A percentile compares a stretch with the other conserved stretches of the same genome.
phyloP scores from a whole-genome alignment of 2,797 vertebrate species.

The Mus caroli region DNA sequence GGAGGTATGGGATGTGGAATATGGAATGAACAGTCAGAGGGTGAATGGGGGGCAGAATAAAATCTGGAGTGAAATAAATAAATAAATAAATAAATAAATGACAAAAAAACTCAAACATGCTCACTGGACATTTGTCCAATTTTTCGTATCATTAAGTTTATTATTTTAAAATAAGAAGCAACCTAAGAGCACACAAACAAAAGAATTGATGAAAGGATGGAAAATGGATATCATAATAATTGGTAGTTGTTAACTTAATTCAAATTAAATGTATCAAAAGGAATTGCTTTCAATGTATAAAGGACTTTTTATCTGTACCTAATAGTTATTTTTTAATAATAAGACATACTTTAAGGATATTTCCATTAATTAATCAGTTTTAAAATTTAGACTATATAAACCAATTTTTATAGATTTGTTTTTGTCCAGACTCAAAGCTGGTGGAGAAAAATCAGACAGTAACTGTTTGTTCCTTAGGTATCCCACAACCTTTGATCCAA shows the following conservation, averaged over 20 bases:
- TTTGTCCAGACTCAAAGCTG: conserved; percentile 40
- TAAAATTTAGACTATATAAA: neutral
- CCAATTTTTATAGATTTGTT: conserved; percentile 4
- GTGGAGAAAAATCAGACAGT: neutral
- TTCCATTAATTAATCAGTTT: neutral
- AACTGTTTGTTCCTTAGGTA: conserved; percentile 48
- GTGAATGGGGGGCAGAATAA: no score
- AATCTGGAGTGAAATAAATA: no score
- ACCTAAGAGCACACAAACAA: neutral
- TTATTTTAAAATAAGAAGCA: neutral
- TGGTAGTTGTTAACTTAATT: neutral
- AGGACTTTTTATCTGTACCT: neutral
- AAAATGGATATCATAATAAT: neutral
- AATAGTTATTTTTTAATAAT: neutral
- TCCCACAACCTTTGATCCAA: conserved; percentile 46
- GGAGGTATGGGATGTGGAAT: no score
- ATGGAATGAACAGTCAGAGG: no score
- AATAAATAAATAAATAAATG: no score
- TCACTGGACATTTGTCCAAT: neutral
- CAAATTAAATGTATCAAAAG: conserved; percentile 29
- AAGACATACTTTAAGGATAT: neutral
- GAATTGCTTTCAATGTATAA: neutral
- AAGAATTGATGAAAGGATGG: neutral
- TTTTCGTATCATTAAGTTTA: conserved; percentile 1
- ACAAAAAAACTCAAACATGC: neutral